Conservation (phyloP, 2,113 vertebrate species). For the Centrocercus urophasianus region DNA sequence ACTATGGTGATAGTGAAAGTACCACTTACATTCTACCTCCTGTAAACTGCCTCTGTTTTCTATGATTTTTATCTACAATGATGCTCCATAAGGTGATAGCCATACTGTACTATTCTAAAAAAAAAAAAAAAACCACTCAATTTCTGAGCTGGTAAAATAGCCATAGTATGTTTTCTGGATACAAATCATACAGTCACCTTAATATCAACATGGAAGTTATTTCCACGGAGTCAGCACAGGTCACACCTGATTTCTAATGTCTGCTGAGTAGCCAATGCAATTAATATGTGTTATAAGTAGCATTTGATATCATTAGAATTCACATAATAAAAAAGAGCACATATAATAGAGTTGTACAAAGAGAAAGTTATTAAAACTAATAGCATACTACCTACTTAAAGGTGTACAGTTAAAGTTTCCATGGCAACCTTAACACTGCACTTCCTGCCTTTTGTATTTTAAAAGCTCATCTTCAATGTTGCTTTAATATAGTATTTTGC, state of each 20-base stretch:
- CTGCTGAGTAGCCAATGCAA: not conserved
- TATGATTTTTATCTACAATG: not conserved
- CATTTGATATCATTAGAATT: not conserved
- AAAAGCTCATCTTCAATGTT: not conserved
- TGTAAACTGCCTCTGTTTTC: not conserved
- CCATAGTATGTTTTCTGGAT: not conserved
- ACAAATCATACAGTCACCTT: not conserved
- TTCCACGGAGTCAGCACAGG: not conserved
- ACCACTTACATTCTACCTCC: not conserved
- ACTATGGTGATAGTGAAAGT: not conserved
- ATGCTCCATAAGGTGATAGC: not conserved
- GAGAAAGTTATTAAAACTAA: conserved; percentile 29
- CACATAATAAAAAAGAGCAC: not conserved
- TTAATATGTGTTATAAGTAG: not conserved
- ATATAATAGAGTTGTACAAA: not conserved
- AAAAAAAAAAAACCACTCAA: not conserved
- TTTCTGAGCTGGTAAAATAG: not conserved
- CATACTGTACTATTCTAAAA: not conserved
- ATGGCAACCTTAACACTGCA: conserved; percentile 37
- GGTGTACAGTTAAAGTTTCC: conserved; percentile 39
- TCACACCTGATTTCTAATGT: not conserved
- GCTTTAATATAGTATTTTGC: conserved; percentile 29
- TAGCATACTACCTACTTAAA: not conserved
- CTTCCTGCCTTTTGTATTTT: conserved; percentile 39
- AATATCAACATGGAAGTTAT: not conserved